Evolutionary conservation across 2,113 vertebrate species (phyloP).

Genomic region (Lates calcarifer): DNA sequence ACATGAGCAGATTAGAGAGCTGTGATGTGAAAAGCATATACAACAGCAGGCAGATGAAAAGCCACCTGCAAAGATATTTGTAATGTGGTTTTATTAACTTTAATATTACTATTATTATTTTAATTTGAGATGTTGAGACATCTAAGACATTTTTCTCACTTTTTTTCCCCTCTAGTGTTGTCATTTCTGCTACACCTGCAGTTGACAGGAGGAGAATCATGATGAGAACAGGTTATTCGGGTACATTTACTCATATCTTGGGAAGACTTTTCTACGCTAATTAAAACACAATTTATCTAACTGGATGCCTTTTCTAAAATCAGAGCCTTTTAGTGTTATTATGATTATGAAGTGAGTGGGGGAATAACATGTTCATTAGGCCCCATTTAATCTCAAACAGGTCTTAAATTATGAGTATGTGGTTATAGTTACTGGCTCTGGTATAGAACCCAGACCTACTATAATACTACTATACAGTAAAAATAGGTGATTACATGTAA

Average conservation of each 20-base stretch:
- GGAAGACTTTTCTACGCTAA: conserved; percentile 17
- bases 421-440: background rate
- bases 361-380: conserved; percentile 16
- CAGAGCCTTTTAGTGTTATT: conserved; percentile 37
- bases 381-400: background rate
- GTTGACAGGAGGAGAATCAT: background rate
- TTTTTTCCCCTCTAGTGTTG: background rate
- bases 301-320: conserved; percentile 21
- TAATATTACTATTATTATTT: conserved; percentile 22
- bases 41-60: conserved; percentile 20
- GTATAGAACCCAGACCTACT: background rate
- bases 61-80: conserved; percentile 1
- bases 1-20: conserved; percentile 18
- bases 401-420: background rate
- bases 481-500: background rate
- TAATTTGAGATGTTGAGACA: conserved; percentile 12
- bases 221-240: conserved; percentile 10
- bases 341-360: conserved; percentile 4
- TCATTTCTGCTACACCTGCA: background rate
- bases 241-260: background rate
- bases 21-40: conserved; percentile 29
- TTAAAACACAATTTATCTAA: conserved; percentile 30
- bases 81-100: conserved; percentile 32
- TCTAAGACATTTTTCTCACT: background rate
- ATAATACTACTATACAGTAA: too few species aligned